Evolutionary conservation across 2,797 vertebrate species (phyloP).

Genomic region (Rhyacichthys aspro): DNA sequence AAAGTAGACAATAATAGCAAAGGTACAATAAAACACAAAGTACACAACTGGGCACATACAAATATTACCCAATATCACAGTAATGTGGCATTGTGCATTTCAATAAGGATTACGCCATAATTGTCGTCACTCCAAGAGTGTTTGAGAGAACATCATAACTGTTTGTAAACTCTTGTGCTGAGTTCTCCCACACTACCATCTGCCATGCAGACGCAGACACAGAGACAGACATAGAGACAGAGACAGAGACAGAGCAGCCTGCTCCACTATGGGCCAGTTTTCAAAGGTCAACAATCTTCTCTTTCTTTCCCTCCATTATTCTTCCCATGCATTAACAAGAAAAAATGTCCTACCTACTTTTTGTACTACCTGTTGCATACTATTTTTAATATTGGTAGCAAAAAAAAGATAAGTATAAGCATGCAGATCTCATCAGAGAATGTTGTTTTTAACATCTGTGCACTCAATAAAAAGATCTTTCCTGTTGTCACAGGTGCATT

Average conservation of each 20-base stretch:
- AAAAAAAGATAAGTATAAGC: too few species aligned
- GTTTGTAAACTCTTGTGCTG: conserved; percentile 56
- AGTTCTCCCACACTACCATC: conserved; percentile 47
- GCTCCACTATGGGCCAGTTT: conserved; percentile 11
- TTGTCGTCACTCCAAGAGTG: conserved; percentile 48
- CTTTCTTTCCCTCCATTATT: conserved; percentile 28
- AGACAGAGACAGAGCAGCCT: not conserved
- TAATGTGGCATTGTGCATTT: conserved; percentile 35
- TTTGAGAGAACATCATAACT: conserved; percentile 39
- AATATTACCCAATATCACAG: conserved; percentile 36
- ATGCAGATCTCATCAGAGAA: too few species aligned
- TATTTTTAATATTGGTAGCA: too few species aligned
- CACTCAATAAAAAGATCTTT: too few species aligned
- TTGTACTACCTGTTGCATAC: too few species aligned
- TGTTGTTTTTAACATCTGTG: too few species aligned
- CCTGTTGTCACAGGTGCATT: too few species aligned
- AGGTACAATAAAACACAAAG: not conserved
- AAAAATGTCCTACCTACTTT: not conserved
- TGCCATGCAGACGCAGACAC: conserved; percentile 53
- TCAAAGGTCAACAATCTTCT: conserved; percentile 18
- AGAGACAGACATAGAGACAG: not conserved
- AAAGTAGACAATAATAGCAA: not conserved
- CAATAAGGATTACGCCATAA: conserved; percentile 34
- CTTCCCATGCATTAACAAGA: conserved; percentile 16
- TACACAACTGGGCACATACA: not conserved